Conservation (phyloP, 1,140 invertebrate genomes). For the Archegozetes longisetosus region DNA sequence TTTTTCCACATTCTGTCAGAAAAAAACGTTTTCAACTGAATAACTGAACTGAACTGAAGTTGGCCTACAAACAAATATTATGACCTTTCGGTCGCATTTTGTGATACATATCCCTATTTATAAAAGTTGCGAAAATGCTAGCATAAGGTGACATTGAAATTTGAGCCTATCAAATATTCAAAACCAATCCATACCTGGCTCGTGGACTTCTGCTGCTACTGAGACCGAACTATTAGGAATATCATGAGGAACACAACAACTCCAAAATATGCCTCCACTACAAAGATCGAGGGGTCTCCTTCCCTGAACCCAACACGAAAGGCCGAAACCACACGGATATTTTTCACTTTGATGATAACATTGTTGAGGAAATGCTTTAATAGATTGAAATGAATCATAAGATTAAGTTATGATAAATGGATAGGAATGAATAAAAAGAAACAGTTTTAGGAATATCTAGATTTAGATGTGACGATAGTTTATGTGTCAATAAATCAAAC, state of each 20-base stretch:
- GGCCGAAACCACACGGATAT: conserved; percentile 72
- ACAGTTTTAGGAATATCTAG: not conserved
- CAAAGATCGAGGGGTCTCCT: conserved; percentile 67
- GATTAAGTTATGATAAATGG: not conserved
- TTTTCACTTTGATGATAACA: conserved; percentile 73
- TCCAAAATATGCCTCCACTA: conserved; percentile 82
- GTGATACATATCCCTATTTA: no score
- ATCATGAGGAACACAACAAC: conserved; percentile 64
- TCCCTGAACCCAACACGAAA: conserved; percentile 71
- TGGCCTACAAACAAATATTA: not conserved
- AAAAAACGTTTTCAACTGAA: not conserved
- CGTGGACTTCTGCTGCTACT: conserved; percentile 17
- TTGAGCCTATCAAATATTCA: not conserved
- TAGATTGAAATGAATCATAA: not conserved
- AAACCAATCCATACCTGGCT: conserved; percentile 21
- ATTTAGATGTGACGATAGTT: not conserved
- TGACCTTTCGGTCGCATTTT: not conserved
- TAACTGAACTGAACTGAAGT: not conserved
- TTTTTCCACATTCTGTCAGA: conserved; percentile 22
- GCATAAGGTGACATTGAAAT: not conserved
- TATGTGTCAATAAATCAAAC: no score
- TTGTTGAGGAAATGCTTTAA: conserved; percentile 71
- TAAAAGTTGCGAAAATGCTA: no score
- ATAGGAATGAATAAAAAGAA: not conserved
- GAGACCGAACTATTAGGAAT: not conserved